A percentile compares a stretch with the other conserved stretches of the same genome.
Evolutionary conservation across 2,113 vertebrate species (phyloP).

Genomic region (Oreochromis spilurus): DNA sequence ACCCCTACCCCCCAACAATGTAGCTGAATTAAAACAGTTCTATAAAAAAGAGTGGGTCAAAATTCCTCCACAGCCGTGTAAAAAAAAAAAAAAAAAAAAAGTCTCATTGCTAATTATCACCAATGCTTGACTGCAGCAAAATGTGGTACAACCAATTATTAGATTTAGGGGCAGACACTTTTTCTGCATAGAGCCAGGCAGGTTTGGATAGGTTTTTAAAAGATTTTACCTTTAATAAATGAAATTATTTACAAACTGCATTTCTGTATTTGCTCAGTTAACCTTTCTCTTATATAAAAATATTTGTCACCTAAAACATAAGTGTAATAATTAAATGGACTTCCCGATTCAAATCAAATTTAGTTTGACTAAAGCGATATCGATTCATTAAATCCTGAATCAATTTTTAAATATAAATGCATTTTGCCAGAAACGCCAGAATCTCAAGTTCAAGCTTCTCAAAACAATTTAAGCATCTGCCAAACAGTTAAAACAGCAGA

Average conservation of each 20-base stretch:
- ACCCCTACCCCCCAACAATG: background rate
- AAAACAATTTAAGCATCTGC: background rate
- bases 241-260: background rate
- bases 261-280: background rate
- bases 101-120: background rate
- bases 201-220: background rate
- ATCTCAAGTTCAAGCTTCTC: background rate
- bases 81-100: background rate
- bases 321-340: background rate
- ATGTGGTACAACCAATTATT: background rate
- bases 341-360: background rate
- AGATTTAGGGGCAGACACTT: background rate
- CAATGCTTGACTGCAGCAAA: background rate
- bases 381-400: background rate
- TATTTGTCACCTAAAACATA: background rate
- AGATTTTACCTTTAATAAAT: background rate
- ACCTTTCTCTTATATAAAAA: background rate
- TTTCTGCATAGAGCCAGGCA: background rate
- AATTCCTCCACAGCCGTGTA: background rate
- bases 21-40: background rate
- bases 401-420: background rate
- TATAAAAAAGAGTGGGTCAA: background rate
- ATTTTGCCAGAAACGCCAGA: background rate
- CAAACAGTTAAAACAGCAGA: background rate
- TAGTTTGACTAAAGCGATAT: background rate